phyloP scores from a whole-genome alignment of 2,888 invertebrate species.

The Ganaspis brasiliensis region DNA sequence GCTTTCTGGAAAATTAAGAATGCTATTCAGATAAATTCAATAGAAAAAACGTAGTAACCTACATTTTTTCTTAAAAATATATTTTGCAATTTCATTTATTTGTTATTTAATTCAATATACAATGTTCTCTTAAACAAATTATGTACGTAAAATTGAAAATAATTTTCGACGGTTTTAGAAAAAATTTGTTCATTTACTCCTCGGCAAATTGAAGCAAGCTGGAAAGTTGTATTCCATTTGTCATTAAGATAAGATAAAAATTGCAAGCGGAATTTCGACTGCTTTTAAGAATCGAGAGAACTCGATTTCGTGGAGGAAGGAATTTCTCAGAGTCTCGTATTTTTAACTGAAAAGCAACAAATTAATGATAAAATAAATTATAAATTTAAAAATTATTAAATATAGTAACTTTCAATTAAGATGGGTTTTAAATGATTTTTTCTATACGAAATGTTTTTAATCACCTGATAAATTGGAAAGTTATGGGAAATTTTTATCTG shows the following conservation, averaged over 20 bases:
- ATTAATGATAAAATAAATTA: too few species aligned
- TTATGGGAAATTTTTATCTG: slow-evolving; percentile 51
- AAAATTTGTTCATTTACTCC: slow-evolving; percentile 79
- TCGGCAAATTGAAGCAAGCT: slow-evolving; percentile 88
- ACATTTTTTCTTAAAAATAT: too few species aligned
- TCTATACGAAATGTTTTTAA: slow-evolving; percentile 17
- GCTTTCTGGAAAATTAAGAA: slow-evolving; percentile 81
- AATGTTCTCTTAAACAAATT: too few species aligned
- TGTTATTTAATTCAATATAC: too few species aligned
- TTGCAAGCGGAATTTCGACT: slow-evolving; percentile 86
- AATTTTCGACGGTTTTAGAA: too few species aligned
- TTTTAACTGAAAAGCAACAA: slow-evolving; percentile 64
- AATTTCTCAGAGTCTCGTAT: slow-evolving; percentile 74
- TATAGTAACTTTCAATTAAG: too few species aligned
- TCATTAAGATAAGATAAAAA: slow-evolving; percentile 86
- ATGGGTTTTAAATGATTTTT: too few species aligned
- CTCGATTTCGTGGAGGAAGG: slow-evolving; percentile 62
- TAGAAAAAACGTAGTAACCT: neutral
- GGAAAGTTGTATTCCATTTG: slow-evolving; percentile 87
- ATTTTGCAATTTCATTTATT: too few species aligned
- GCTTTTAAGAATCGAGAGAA: slow-evolving; percentile 64
- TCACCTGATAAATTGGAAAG: slow-evolving; percentile 69
- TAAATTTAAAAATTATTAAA: too few species aligned
- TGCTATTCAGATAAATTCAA: slow-evolving; percentile 3
- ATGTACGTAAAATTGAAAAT: too few species aligned